Conservation (phyloP, 2,888 invertebrate genomes). For the Copidosoma aretas region DNA sequence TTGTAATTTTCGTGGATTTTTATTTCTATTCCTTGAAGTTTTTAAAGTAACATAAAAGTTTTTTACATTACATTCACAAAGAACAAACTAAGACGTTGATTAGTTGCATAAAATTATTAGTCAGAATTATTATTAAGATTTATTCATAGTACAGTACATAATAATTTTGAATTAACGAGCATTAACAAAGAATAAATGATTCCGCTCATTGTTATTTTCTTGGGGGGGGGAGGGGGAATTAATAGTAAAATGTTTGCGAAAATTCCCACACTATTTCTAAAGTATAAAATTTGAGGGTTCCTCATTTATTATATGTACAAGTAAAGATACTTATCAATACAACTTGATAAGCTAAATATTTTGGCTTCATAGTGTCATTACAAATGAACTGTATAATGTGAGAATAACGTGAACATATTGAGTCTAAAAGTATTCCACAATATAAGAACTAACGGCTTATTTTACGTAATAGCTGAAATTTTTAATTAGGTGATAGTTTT, state of each 20-base stretch:
- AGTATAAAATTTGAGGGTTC: neutral
- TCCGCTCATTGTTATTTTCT: neutral
- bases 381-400: neutral
- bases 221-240: neutral
- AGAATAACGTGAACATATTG: no score
- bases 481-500: slow-evolving; percentile 25
- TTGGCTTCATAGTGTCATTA: neutral
- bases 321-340: neutral
- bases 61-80: slow-evolving; percentile 28
- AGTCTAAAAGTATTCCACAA: neutral
- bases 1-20: no score
- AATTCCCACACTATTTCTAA: neutral
- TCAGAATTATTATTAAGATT: slow-evolving; percentile 10
- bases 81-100: slow-evolving; percentile 24
- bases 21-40: no score
- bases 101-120: slow-evolving; percentile 1
- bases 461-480: slow-evolving; percentile 18
- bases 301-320: neutral
- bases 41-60: no score
- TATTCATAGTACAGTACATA: slow-evolving; percentile 3
- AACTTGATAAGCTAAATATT: neutral
- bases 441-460: slow-evolving; percentile 17
- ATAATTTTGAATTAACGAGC: no score
- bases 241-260: neutral
- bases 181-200: neutral